Evolutionary conservation across 2,888 invertebrate species (phyloP).

Genomic region (Caenorhabditis wallacei): DNA sequence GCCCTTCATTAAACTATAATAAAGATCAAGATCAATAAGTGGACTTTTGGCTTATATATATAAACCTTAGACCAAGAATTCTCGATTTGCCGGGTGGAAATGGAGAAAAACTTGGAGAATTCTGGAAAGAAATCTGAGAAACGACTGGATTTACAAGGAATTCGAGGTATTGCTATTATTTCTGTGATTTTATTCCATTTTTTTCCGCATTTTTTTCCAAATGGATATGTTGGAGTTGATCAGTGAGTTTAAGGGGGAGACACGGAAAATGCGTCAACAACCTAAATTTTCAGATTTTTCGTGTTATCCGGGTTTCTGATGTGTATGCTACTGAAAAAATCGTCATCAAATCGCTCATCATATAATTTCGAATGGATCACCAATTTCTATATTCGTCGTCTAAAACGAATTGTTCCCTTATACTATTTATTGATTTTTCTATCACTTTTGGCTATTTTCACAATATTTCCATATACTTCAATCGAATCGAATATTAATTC

Average conservation of each 20-base stretch:
- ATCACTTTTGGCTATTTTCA: background rate
- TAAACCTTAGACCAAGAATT: too few relatives aligned
- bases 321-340: background rate
- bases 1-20: too few relatives aligned
- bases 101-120: too few relatives aligned
- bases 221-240: slow-evolving; percentile 12
- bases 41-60: too few relatives aligned
- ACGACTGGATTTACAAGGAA: background rate
- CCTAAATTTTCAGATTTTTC: slow-evolving; percentile 1
- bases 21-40: too few relatives aligned
- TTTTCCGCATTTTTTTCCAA: background rate
- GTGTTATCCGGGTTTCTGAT: slow-evolving; percentile 7
- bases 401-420: background rate
- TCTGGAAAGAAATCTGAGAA: too few relatives aligned
- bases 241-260: too few relatives aligned
- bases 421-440: slow-evolving; percentile 1
- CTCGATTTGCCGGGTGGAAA: too few relatives aligned
- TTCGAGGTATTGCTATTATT: slow-evolving; percentile 2
- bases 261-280: too few relatives aligned
- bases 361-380: background rate
- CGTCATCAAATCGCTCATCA: background rate
- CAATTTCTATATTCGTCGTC: background rate
- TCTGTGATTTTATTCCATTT: background rate
- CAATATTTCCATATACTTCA: slow-evolving; percentile 7
- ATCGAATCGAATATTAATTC: background rate